Evolutionary conservation across 2,888 invertebrate species (phyloP).

Genomic region (Cephus sareptanus): DNA sequence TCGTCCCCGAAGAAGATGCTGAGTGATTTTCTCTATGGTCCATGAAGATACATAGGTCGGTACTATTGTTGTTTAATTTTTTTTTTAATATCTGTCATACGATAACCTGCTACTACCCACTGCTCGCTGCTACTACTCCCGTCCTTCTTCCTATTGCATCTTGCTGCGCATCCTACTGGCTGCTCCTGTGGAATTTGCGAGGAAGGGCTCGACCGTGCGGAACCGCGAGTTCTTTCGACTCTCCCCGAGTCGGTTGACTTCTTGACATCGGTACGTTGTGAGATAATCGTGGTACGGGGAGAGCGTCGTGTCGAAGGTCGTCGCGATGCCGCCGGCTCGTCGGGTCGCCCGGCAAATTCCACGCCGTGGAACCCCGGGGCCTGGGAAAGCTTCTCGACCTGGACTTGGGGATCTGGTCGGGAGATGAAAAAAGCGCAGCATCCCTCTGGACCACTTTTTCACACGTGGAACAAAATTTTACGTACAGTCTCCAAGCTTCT

Average conservation of each 20-base stretch:
- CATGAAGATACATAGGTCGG: neutral
- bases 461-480: neutral
- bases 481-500: neutral
- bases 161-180: neutral
- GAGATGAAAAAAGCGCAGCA: neutral
- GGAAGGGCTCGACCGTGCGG: neutral
- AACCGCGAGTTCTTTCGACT: neutral
- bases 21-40: neutral
- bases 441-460: neutral
- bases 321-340: neutral
- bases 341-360: conserved; percentile 2
- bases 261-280: conserved; percentile 2
- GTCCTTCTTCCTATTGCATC: neutral
- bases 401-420: neutral
- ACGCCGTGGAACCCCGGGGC: neutral
- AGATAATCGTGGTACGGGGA: neutral
- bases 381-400: conserved; percentile 1
- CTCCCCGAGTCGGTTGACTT: neutral
- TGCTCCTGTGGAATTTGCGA: neutral
- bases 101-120: neutral
- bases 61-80: neutral
- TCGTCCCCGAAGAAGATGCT: neutral
- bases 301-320: conserved; percentile 3
- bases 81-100: neutral
- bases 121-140: neutral